Evolutionary conservation across 2,888 invertebrate genomes (phyloP).

Genomic region (Luffia ferchaultella): DNA sequence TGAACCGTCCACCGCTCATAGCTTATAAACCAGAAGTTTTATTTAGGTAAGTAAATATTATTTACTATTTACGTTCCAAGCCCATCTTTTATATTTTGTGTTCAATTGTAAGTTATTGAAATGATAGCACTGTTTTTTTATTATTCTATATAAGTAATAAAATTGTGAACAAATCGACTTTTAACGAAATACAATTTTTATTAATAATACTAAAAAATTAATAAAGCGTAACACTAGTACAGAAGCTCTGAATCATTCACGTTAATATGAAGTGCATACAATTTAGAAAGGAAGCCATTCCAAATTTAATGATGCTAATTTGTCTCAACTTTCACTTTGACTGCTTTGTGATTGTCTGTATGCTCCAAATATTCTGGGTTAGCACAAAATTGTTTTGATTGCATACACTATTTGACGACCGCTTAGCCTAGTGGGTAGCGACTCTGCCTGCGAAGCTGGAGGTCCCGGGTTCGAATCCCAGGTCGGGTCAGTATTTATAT

Average conservation of each 20-base stretch:
- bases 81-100: slow-evolving; percentile 10
- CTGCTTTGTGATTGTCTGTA: not conserved
- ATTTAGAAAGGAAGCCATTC: not conserved
- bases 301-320: slow-evolving; percentile 16
- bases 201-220: no score
- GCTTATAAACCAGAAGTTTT: slow-evolving; percentile 93
- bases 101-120: not conserved
- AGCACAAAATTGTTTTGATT: no score
- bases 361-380: no score
- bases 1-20: slow-evolving; percentile 93
- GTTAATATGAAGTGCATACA: not conserved
- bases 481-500: no score
- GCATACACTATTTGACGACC: no score
- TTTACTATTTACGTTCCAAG: not conserved
- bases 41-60: slow-evolving; percentile 40
- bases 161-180: not conserved
- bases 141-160: not conserved
- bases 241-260: not conserved
- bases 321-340: slow-evolving; percentile 22
- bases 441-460: no score
- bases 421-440: no score
- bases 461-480: no score
- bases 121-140: not conserved
- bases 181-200: no score
- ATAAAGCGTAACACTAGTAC: not conserved